Conservation (phyloP, 2,888 invertebrate species). For the Ischnura elegans region DNA sequence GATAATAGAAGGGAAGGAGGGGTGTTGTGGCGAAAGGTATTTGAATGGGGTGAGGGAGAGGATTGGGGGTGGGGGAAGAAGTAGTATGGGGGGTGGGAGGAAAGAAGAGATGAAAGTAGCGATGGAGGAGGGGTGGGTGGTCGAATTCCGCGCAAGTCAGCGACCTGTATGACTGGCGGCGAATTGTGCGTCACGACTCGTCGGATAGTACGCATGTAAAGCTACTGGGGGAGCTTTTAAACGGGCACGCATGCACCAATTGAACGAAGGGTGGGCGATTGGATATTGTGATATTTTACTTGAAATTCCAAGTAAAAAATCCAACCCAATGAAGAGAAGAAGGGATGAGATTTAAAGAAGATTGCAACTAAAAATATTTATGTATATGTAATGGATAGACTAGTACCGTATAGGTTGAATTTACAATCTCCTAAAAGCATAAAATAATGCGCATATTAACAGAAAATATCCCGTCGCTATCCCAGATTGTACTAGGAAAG, state of each 20-base stretch:
- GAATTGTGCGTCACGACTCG: conserved; percentile 53
- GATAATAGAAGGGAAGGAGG: not conserved
- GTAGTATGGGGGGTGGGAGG: not conserved
- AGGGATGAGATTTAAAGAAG: too few species aligned
- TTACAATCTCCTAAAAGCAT: too few species aligned
- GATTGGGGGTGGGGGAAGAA: not conserved
- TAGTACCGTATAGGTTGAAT: too few species aligned
- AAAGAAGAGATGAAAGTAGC: not conserved
- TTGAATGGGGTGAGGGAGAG: not conserved
- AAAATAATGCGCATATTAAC: too few species aligned
- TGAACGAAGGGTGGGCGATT: conserved; percentile 35
- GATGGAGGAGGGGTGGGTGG: not conserved
- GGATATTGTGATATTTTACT: too few species aligned
- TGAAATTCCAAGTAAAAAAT: too few species aligned
- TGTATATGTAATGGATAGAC: too few species aligned
- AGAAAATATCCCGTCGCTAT: too few species aligned
- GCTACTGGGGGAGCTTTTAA: conserved; percentile 9
- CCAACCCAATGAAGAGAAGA: too few species aligned
- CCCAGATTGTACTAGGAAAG: too few species aligned
- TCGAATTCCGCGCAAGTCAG: conserved; percentile 56
- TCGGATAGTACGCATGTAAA: conserved; percentile 42
- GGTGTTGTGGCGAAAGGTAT: not conserved
- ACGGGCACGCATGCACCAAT: not conserved
- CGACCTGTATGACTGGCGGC: conserved; percentile 59
- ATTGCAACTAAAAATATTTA: too few species aligned